Evolutionary conservation across 2,113 vertebrate species (phyloP).

Genomic region (Oryzias celebensis): DNA sequence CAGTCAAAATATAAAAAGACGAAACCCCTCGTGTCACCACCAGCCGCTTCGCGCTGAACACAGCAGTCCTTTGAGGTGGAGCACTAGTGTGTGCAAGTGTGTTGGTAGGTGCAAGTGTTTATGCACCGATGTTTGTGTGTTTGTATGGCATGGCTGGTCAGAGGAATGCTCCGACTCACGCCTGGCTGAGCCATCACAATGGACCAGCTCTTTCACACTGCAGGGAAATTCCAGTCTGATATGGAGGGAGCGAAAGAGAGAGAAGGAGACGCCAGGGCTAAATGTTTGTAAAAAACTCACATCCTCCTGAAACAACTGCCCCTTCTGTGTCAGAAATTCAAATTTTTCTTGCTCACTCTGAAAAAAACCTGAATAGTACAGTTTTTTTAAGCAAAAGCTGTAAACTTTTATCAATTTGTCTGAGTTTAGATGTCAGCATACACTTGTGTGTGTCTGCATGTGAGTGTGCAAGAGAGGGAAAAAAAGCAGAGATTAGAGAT

Average conservation of each 20-base stretch:
- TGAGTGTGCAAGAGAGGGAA: conserved; percentile 24
- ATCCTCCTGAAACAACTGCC: conserved; percentile 23
- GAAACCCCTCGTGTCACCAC: conserved; percentile 17
- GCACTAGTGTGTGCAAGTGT: conserved; percentile 53
- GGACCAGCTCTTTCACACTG: conserved; percentile 76
- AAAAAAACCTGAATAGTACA: conserved; percentile 21
- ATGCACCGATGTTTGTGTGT: conserved; percentile 65
- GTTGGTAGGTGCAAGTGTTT: conserved; percentile 47
- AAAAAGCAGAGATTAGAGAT: conserved; percentile 28
- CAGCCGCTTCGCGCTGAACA: conserved; percentile 46
- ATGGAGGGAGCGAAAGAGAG: conserved; percentile 34
- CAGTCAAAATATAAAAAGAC: conserved; percentile 27
- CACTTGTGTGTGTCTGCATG: conserved; percentile 13
- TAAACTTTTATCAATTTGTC: neutral
- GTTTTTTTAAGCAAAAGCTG: neutral
- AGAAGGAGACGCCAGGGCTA: conserved; percentile 54
- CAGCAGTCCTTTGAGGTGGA: conserved; percentile 56
- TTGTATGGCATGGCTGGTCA: conserved; percentile 72
- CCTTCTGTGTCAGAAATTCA: conserved; percentile 13
- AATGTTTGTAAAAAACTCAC: conserved; percentile 64
- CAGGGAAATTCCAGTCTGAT: conserved; percentile 78
- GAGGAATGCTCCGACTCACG: conserved; percentile 74
- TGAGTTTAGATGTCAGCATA: conserved; percentile 2
- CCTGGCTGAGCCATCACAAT: conserved; percentile 80
- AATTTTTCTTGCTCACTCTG: neutral